Conservation (phyloP, 1,140 invertebrate genomes). For the Eulimnadia texana region DNA sequence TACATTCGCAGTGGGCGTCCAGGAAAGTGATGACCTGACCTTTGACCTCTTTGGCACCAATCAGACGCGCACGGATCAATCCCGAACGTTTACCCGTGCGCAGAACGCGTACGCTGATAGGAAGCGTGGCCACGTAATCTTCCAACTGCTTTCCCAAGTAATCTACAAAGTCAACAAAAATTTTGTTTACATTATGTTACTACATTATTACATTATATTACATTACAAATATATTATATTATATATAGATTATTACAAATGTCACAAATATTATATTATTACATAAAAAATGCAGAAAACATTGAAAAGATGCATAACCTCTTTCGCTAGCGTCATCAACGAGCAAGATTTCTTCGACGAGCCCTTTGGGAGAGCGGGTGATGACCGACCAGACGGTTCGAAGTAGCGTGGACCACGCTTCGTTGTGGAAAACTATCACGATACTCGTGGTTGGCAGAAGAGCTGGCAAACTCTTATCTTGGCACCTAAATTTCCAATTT, state of each 20-base stretch:
- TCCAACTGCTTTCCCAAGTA: constrained; percentile 47
- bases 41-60: constrained; percentile 55
- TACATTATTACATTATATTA: not conserved
- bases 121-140: constrained; percentile 53
- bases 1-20: constrained; percentile 86
- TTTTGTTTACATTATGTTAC: not conserved
- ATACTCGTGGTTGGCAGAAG: constrained; percentile 76
- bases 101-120: constrained; percentile 51
- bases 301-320: constrained; percentile 37
- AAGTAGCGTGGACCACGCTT: constrained; percentile 90
- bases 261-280: not conserved
- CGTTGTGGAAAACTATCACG: constrained; percentile 95
- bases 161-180: not conserved
- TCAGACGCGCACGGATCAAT: constrained; percentile 66
- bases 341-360: constrained; percentile 87
- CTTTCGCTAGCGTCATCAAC: constrained; percentile 92
- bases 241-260: not conserved
- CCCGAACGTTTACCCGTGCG: constrained; percentile 58
- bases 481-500: constrained; percentile 44
- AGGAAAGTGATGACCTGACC: constrained; percentile 79
- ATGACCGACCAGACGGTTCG: constrained; percentile 94
- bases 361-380: constrained; percentile 66
- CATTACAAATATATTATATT: not conserved
- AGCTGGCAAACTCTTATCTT: constrained; percentile 55
- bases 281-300: not conserved